Evolutionary conservation across 1,140 invertebrate genomes (phyloP), one percentile per base, ranked within the genome.

Genomic region (Himalopsyche phryganea): DNA sequence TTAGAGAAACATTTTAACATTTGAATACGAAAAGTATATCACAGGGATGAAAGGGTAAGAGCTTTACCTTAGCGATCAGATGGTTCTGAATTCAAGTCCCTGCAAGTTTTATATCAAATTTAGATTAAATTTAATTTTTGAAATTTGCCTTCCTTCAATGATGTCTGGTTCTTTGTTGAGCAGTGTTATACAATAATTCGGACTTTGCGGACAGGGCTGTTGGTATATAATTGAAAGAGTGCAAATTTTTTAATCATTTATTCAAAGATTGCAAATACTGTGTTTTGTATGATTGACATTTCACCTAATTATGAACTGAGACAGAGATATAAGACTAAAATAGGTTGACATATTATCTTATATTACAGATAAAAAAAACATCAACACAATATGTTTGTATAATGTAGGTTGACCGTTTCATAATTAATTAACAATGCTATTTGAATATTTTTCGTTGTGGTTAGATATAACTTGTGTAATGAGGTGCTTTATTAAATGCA

Each of bases 281-380:
- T 63, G 57, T 63, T 63, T 61, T 63, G 50, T 54, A 59, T 63
- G 56, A 60, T 63, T 63, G 61, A 63, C 61, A 63, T 63, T 63
- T 52, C 56, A 63, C 44, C 52, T 63, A 60, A 63, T 42, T 58
- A 60, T 60, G 35, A 59, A 59, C 58, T 63, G 61, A 63, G 61
- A 59, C 40, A 61, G 61, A 63, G 35, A 54, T 48, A 59, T 52
- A 52, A 46, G 41, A 58, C 50, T 63, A 63, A 63, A 63, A 46
- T 63, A 61, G 55, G 61, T 63, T 63, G 61, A 63, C 56, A 58
- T 63, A 63, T 63, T 56, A 58, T 20, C 11, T 54, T 50, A 36
- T 32, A 28, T 15, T 57, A 57, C 47, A 55, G 32, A 55, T 20
- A 54, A 53, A 48, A 56, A 56, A 57, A 55, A 41, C 23, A 55